Conservation (phyloP, 2,113 vertebrate species). For the Zosterops pallidus region DNA sequence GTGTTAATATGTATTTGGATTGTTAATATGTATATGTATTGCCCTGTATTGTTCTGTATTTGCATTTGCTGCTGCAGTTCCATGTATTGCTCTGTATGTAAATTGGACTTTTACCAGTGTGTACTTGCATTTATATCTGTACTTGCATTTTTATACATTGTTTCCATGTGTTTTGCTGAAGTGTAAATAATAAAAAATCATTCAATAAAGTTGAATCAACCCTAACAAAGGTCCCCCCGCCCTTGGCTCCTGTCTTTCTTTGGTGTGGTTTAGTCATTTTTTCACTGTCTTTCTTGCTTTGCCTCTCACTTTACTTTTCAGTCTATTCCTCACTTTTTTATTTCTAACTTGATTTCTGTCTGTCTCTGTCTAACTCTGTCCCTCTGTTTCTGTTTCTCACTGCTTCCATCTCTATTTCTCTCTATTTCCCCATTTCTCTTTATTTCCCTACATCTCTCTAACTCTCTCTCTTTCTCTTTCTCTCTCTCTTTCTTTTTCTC, state of each 20-base stretch:
- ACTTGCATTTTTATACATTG: not conserved
- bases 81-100: not conserved
- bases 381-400: too few species aligned
- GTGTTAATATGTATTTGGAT: not conserved
- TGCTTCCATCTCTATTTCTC: too few species aligned
- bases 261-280: not conserved
- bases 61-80: not conserved
- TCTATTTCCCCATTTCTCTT: too few species aligned
- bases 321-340: too few species aligned
- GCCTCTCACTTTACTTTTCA: not conserved
- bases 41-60: not conserved
- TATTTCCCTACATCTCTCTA: too few species aligned
- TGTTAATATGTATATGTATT: not conserved
- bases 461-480: too few species aligned
- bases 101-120: not conserved
- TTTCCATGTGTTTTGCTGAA: not conserved
- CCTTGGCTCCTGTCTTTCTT: too few species aligned
- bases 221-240: not conserved
- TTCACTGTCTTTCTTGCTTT: not conserved
- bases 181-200: not conserved
- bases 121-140: not conserved
- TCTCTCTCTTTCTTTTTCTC: too few species aligned
- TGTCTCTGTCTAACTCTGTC: not conserved
- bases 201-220: not conserved
- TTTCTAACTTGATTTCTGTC: not conserved